Evolutionary conservation across 2,113 vertebrate species (phyloP), one percentile per base, ranked within the genome.

Genomic region (Eidolon helvum): DNA sequence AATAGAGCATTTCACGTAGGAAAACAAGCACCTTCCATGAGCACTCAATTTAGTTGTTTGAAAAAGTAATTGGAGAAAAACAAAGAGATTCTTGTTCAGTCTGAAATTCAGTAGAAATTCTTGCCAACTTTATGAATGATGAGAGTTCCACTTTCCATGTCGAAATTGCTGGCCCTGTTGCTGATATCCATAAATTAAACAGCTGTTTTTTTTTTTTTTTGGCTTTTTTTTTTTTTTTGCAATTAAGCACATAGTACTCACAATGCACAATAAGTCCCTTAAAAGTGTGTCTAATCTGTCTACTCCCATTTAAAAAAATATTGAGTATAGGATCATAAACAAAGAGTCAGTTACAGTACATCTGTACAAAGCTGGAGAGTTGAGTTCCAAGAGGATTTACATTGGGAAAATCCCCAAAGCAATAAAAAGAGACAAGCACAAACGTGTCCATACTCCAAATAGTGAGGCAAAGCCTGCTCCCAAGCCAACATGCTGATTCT

Each of bases 101-200:
- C 71, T 92, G 93, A 3, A 30, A 95, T 14, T 11, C 30, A 10
- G 19, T 65, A 97, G 96, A 75, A 97, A 97, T 71, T 1, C 5
- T 90, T 98, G 98, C 96, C 97, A 98, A 4, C 50, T 83, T 96
- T 96, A 86, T 92, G 96, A 98, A 83, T 96, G 96, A 97, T 90
- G 97, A 96, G 94, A 63, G 45, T 95, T 98, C 92, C 89, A 90
- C 77, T 98, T 97, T 94, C 96, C 97, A 65, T 91, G 86, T 96
- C 68, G 91, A 98, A 98, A 98, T 91, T 96, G 83, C 98, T 98
- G 97, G 97, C 97, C 95, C 91, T 98, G 71, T 97, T 96, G 90
- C 93, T 97, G 77, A 86, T 83, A 98, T 97, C 97, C 97, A 98
- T 98, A 98, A 98, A 98, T 98, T 97, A 98, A 98, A 87, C 98